Evolutionary conservation across 2,888 invertebrate species (phyloP).

Genomic region (Sylvicola cinctus): DNA sequence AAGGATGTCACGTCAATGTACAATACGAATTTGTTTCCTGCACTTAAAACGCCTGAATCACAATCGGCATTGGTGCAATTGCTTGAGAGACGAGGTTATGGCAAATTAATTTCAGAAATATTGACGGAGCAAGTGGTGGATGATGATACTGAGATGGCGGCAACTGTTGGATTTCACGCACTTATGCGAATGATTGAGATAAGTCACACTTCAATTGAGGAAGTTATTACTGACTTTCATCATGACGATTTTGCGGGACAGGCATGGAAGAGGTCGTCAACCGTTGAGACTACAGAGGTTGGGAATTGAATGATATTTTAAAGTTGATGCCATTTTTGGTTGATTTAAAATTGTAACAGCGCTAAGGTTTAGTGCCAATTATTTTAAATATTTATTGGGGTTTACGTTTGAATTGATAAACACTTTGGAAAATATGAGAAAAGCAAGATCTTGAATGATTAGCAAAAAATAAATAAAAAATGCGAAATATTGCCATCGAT

Average conservation of each 20-base stretch:
- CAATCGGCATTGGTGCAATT: slow-evolving; percentile 69
- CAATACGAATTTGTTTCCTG: slow-evolving; percentile 57
- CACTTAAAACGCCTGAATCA: slow-evolving; percentile 57
- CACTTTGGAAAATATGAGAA: too few species aligned
- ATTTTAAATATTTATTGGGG: too few species aligned
- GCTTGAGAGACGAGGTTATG: slow-evolving; percentile 66
- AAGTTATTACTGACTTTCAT: slow-evolving; percentile 60
- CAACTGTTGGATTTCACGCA: slow-evolving; percentile 66
- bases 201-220: slow-evolving; percentile 61
- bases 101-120: slow-evolving; percentile 59
- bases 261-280: slow-evolving; percentile 42
- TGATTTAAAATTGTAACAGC: too few species aligned
- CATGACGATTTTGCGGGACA: slow-evolving; percentile 67
- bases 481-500: too few species aligned
- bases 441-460: too few species aligned
- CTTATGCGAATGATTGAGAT: slow-evolving; percentile 71
- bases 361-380: too few species aligned
- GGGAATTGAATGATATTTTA: too few species aligned
- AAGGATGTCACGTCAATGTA: slow-evolving; percentile 60
- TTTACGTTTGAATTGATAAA: too few species aligned
- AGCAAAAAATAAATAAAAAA: too few species aligned
- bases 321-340: too few species aligned
- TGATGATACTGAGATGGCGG: slow-evolving; percentile 54
- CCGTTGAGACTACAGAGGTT: slow-evolving; percentile 23
- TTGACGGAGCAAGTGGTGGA: slow-evolving; percentile 59